Evolutionary conservation across 2,888 invertebrate species (phyloP), one percentile per base, ranked within the genome.

Genomic region (Andrena trimmerana): DNA sequence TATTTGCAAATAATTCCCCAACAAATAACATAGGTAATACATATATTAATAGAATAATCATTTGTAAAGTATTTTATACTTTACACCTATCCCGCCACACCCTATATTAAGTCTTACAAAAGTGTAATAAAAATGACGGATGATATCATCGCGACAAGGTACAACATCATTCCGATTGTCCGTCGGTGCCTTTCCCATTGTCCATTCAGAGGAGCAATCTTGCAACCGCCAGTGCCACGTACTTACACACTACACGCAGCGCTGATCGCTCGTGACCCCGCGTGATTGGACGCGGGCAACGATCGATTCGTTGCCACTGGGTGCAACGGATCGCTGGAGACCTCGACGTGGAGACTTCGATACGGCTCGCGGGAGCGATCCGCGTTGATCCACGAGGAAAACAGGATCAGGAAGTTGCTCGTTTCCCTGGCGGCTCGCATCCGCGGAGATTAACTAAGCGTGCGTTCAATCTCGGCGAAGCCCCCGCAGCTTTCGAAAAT

Each of bases 371-470:
- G 76, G 79, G 24, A 29, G 72, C 42, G 82, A 77, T 74, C 83
- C 67, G 63, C 76, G 83, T 76, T 88, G 88, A 88, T 85, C 86
- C 86, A 76, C 68, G 82, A 86, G 76, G 88, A 84, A 90, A 90
- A 85, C 88, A 85, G 86, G 88, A 90, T 89, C 87, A 84, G 79
- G 85, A 88, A 89, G 83, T 90, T 89, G 81, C 84, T 87, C 90
- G 86, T 88, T 73, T 83, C 87, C 80, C 69, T 85, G 83, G 78
- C 79, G 81, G 69, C 85, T 86, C 84, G 83, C 84, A 86, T 86
- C 87, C 88, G 84, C 85, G 86, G 36, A 86, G 89, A 90, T 90
- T 92, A 92, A 90, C 90, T 90, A 90, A 89, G 88, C 90, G 90
- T 87, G 63, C 85, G 85, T 90, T 88, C 91, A 91, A 92, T 91